Base-by-base conservation (phyloP, 2,888 invertebrate genomes). In the Noctua janthe region DNA sequence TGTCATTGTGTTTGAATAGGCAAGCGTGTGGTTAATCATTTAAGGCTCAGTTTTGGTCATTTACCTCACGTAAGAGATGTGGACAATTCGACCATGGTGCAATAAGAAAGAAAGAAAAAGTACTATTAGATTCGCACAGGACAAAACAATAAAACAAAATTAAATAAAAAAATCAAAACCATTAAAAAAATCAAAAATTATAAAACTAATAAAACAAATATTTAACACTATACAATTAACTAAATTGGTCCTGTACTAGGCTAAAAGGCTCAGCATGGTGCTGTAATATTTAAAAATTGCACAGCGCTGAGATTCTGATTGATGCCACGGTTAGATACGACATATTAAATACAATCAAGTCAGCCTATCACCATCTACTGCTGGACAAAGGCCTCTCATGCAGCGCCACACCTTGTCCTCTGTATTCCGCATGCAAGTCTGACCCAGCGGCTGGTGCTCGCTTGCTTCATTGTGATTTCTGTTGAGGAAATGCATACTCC, bases 1-100 rank as follows among this genome's bases (percentile, higher is more conserved):
- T 67, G 76, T 54, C 47, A 66, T 51, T 56, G 23, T 49, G 64
- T 54, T 59, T 73, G 79, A 75, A 54, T 56, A 49, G 39, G 76
- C 49, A 20, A 74, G 20, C 49, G 23, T n/a, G 20, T 66, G 15
- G 23, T 15, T 29, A 29, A 1, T 20, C 35, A 47, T 20, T 8
- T 62, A 11, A 13, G 29, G 72, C 20, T 49, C 8, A 6, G 10
- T n/a, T 80, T 56, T 29, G 43, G n/a, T 0, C 10, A 1, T 47
- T 5, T 43, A 35, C 11, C 29, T 43, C 39, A 43, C 2, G 35
- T 54, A 49, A 49, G 8, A 71, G 29, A 35, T 71, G 29, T 23
- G 4, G 23, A 23, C 5, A 35, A 35, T 71, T 35, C 15, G 15
- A 8, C 13, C 4, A 35, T 35, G 71, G 51, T 70, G 29, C 29